A percentile compares a stretch with the other conserved stretches of the same genome.
These are phyloP conservation scores for Listronotus oregonensis DNA, from an alignment of 1,140 invertebrate genomes.

Conservation along the genomic window DNA sequence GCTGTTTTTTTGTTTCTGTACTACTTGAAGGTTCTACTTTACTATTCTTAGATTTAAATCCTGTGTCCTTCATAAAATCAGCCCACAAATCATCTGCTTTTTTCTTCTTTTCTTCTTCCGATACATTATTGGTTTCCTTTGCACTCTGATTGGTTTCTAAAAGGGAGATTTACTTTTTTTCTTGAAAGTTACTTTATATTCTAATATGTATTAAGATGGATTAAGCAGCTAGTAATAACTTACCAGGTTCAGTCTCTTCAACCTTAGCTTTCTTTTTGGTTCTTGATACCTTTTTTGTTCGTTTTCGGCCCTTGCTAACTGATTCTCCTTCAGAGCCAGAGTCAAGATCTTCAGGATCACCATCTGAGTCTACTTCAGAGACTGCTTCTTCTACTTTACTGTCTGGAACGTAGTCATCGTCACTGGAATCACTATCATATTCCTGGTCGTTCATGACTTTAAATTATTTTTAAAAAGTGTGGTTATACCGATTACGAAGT, in stretches of 20 bases:
- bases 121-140: background rate
- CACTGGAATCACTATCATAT: constrained; percentile 55
- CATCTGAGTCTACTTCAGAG: constrained; percentile 58
- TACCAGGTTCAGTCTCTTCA: constrained; percentile 12
- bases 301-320: constrained; percentile 15
- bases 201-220: no score
- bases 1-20: background rate
- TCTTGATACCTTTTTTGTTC: constrained; percentile 14
- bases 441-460: constrained; percentile 45
- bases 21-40: constrained; percentile 2
- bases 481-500: no score
- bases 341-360: constrained; percentile 51
- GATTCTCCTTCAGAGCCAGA: constrained; percentile 38
- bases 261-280: constrained; percentile 27
- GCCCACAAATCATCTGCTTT: constrained; percentile 70
- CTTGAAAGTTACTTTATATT: no score
- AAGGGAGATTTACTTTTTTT: background rate
- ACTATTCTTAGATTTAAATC: constrained; percentile 57
- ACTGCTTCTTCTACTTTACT: constrained; percentile 56
- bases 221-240: no score
- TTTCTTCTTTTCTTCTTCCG: constrained; percentile 29
- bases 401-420: constrained; percentile 59
- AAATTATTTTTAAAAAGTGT: background rate
- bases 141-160: background rate
- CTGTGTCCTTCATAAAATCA: constrained; percentile 73